A percentile compares a stretch with the other conserved stretches of the same genome.
Conservation (phyloP, 2,888 invertebrate species). For the Priocnemis perturbator region DNA sequence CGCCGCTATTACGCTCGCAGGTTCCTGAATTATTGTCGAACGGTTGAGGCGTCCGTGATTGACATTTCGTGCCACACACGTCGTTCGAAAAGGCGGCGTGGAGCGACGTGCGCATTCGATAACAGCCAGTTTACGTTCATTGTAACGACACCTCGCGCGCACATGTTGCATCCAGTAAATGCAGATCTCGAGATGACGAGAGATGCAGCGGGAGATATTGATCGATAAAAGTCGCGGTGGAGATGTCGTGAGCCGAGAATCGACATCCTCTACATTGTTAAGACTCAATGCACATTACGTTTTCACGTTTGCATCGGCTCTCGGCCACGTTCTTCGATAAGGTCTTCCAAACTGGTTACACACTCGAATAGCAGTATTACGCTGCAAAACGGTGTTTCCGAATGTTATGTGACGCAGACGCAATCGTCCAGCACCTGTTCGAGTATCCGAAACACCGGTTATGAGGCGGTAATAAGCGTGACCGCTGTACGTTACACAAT, state of each 20-base stretch:
- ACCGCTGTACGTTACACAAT: too few relatives aligned
- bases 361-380: too few relatives aligned
- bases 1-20: slow-evolving; percentile 16
- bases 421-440: too few relatives aligned
- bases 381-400: too few relatives aligned
- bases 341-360: too few relatives aligned
- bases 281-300: not conserved
- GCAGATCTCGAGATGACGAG: slow-evolving; percentile 1
- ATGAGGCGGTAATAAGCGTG: too few relatives aligned
- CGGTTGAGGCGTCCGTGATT: slow-evolving; percentile 11
- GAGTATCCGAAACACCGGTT: too few relatives aligned
- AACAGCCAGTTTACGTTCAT: slow-evolving; percentile 36
- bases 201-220: slow-evolving; percentile 1
- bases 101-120: slow-evolving; percentile 17
- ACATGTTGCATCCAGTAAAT: slow-evolving; percentile 9
- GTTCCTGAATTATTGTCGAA: slow-evolving; percentile 11
- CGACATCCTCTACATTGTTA: too few relatives aligned
- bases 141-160: slow-evolving; percentile 12
- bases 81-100: slow-evolving; percentile 19
- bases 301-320: too few relatives aligned
- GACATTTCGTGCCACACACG: slow-evolving; percentile 35
- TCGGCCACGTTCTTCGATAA: too few relatives aligned
- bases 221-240: not conserved
- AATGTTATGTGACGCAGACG: too few relatives aligned
- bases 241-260: not conserved